Evolutionary conservation across 2,113 vertebrate species (phyloP).

Genomic region (Montifringilla adamsi): DNA sequence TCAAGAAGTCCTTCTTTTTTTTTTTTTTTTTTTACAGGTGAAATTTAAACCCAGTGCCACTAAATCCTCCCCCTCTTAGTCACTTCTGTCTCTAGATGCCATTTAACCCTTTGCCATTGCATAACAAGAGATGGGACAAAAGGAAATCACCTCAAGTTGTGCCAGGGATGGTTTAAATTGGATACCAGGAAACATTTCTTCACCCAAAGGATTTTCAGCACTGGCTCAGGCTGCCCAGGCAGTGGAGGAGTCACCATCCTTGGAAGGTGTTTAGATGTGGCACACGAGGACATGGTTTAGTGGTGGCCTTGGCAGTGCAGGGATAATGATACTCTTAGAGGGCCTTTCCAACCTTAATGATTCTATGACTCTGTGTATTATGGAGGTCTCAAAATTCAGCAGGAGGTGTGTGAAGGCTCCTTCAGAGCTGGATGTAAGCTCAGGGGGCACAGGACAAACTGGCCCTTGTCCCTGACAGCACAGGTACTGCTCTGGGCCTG

Average conservation of each 20-base stretch:
- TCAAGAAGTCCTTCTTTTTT: not conserved
- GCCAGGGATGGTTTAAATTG: not conserved
- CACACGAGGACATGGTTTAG: not conserved
- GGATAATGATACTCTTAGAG: not conserved
- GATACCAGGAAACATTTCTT: not conserved
- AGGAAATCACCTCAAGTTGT: not conserved
- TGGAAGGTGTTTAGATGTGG: not conserved
- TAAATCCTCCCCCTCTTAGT: not conserved
- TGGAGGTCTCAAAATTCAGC: not conserved
- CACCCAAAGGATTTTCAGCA: not conserved
- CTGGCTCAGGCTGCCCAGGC: not conserved
- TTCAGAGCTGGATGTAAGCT: not conserved
- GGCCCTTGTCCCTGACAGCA: not conserved
- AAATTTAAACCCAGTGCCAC: not conserved
- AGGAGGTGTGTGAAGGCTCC: not conserved
- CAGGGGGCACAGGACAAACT: not conserved
- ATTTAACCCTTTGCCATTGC: not conserved
- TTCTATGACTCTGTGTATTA: not conserved
- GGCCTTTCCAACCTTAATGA: not conserved
- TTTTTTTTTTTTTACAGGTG: not conserved
- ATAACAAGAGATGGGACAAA: not conserved
- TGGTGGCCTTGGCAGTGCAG: not conserved
- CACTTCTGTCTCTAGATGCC: not conserved
- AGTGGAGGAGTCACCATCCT: not conserved
- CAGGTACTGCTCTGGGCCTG: not conserved